Conservation (phyloP, 2,888 invertebrate genomes). For the Acleris emargana region DNA sequence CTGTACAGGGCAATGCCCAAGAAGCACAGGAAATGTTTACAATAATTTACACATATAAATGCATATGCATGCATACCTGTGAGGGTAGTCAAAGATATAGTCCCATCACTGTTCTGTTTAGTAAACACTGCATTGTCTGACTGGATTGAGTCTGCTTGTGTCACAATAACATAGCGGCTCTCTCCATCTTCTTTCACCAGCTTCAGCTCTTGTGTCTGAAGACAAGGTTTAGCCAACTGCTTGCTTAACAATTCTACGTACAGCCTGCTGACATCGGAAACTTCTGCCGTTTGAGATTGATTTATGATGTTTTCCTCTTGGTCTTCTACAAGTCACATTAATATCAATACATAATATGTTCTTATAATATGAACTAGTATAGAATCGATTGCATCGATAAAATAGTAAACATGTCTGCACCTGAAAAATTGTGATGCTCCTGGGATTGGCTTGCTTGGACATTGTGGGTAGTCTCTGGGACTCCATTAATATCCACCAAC, state of each 20-base stretch:
- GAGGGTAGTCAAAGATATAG: constrained; percentile 67
- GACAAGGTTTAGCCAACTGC: constrained; percentile 54
- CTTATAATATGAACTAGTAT: not conserved
- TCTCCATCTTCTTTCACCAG: constrained; percentile 61
- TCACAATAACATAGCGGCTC: constrained; percentile 63
- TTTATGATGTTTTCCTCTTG: constrained; percentile 29
- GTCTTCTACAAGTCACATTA: constrained; percentile 21
- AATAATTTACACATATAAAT: too few species aligned
- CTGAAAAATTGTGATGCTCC: constrained; percentile 21
- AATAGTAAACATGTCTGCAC: not conserved
- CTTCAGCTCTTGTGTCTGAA: constrained; percentile 61
- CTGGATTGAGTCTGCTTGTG: constrained; percentile 52
- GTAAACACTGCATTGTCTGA: constrained; percentile 58
- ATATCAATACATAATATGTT: too few species aligned
- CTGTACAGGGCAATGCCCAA: too few species aligned
- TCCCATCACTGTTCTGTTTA: constrained; percentile 74
- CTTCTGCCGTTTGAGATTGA: constrained; percentile 38
- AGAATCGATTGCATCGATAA: not conserved
- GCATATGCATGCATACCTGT: constrained; percentile 61
- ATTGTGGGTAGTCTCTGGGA: constrained; percentile 12
- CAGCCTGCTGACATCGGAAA: constrained; percentile 55
- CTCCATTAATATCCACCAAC: constrained; percentile 1
- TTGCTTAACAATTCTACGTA: constrained; percentile 63
- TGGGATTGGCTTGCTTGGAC: constrained; percentile 7
- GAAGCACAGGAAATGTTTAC: too few species aligned